Evolutionary conservation across 2,113 vertebrate genomes (phyloP).

Genomic region (Eonycteris spelaea): DNA sequence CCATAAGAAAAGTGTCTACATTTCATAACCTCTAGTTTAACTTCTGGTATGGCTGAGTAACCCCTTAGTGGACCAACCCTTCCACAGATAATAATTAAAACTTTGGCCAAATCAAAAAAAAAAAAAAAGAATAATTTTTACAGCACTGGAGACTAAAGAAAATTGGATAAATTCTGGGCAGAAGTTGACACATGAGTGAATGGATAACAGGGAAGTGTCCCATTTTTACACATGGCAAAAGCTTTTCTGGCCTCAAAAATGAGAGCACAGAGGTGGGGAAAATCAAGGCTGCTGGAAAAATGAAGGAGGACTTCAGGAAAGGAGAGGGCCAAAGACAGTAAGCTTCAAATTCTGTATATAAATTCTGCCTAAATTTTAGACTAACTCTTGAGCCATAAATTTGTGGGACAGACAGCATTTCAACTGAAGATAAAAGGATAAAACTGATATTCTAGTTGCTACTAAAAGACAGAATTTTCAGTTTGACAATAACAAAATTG

Average conservation of each 20-base stretch:
- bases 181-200: not conserved
- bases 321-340: not conserved
- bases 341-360: not conserved
- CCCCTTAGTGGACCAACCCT: not conserved
- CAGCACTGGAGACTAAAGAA: not conserved
- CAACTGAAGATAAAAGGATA: not conserved
- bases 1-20: not conserved
- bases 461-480: not conserved
- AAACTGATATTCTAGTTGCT: not conserved
- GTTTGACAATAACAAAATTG: not conserved
- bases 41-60: not conserved
- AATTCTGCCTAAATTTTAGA: not conserved
- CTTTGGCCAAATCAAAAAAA: not conserved
- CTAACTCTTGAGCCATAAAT: not conserved
- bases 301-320: not conserved
- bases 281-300: not conserved
- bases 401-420: not conserved
- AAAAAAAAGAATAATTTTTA: not conserved
- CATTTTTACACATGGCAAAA: not conserved
- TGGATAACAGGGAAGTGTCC: not conserved
- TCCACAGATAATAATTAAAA: not conserved
- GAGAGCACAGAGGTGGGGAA: not conserved
- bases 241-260: not conserved
- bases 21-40: not conserved
- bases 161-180: not conserved